Conservation (phyloP, 2,113 vertebrate species). For the Chaetops frenatus region DNA sequence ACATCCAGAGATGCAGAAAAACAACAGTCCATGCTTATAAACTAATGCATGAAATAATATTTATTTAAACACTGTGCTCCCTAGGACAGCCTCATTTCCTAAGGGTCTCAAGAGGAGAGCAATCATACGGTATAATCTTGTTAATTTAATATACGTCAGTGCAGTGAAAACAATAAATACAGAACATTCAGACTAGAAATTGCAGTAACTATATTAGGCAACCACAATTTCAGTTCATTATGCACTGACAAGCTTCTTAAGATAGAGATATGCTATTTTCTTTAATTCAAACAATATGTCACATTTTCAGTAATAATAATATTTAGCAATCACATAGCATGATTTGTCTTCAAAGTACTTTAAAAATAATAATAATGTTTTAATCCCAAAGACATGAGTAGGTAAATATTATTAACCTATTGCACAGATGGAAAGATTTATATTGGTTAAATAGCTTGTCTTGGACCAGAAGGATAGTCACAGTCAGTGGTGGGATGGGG, state of each 20-base stretch:
- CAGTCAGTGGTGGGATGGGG: background rate
- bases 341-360: slow-evolving; percentile 15
- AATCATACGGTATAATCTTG: slow-evolving; percentile 35
- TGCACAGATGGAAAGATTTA: background rate
- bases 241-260: slow-evolving; percentile 21
- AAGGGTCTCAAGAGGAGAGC: slow-evolving; percentile 29
- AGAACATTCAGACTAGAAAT: slow-evolving; percentile 36
- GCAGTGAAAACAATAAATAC: slow-evolving; percentile 48
- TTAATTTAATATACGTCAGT: slow-evolving; percentile 51
- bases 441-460: background rate
- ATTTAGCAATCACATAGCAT: background rate
- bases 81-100: slow-evolving; percentile 27
- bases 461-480: background rate
- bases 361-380: slow-evolving; percentile 5
- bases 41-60: slow-evolving; percentile 7
- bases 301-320: slow-evolving; percentile 26
- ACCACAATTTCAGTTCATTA: slow-evolving; percentile 37
- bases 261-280: slow-evolving; percentile 30
- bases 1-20: background rate
- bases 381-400: background rate
- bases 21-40: background rate
- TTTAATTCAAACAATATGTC: slow-evolving; percentile 24
- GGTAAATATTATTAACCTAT: slow-evolving; percentile 21
- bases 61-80: slow-evolving; percentile 17
- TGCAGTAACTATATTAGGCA: slow-evolving; percentile 39